A percentile compares a stretch with the other conserved stretches of the same genome.
Evolutionary conservation across 2,797 vertebrate genomes (phyloP).

Genomic region (Pipistrellus pygmaeus): DNA sequence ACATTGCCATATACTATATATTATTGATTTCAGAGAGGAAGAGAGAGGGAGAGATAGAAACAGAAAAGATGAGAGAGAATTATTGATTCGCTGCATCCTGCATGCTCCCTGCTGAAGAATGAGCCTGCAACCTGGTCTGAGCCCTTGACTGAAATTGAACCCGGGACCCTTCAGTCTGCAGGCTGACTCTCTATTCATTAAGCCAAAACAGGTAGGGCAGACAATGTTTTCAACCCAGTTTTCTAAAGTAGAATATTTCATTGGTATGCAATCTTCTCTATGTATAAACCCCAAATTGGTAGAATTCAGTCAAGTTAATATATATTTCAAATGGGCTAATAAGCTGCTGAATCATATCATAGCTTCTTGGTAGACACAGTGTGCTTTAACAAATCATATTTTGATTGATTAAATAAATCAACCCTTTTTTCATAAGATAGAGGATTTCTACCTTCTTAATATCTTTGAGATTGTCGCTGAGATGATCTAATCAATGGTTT

Average conservation of each 20-base stretch:
- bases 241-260: constrained; percentile 37
- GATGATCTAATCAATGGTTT: constrained; percentile 2
- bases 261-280: not conserved
- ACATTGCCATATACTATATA: too few species aligned
- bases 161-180: too few species aligned
- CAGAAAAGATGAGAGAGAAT: too few species aligned
- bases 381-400: constrained; percentile 3
- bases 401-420: constrained; percentile 51
- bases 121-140: too few species aligned
- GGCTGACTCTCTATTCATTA: too few species aligned
- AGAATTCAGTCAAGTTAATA: constrained; percentile 44
- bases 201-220: not conserved
- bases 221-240: constrained; percentile 18
- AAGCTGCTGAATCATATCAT: not conserved
- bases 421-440: not conserved
- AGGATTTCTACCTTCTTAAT: not conserved
- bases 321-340: constrained; percentile 41
- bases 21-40: too few species aligned
- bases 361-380: not conserved
- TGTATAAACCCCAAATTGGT: not conserved
- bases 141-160: too few species aligned
- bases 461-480: not conserved
- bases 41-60: too few species aligned
- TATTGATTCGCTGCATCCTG: too few species aligned
- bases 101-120: too few species aligned